Base-by-base conservation (phyloP, 2,113 vertebrate genomes). In the Mesocricetus auratus region DNA sequence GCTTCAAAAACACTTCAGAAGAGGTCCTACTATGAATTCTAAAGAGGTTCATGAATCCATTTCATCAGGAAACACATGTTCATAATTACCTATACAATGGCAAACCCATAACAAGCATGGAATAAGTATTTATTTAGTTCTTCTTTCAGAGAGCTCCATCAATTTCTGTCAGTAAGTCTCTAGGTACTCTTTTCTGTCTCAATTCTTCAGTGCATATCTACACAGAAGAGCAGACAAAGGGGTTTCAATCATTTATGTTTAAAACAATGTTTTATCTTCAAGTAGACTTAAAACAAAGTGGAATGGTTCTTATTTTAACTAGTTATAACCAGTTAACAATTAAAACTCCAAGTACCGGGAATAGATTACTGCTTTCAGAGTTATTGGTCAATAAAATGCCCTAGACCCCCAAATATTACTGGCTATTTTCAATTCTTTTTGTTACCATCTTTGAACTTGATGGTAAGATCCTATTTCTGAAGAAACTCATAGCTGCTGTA, bases 31-130 rank as follows among this genome's bases (percentile, higher is more conserved):
- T 66, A 93, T 66, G 9, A 64, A 68, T 42, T 60, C 21, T 58
- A 15, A 53, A 39, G 17, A 79, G 1, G 2, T 17, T 0, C 9
- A 2, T 42, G 53, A 90, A 4, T 62, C 1, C 7, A 22, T 17
- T 42, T 19, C 10, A 7, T 31, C 11, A 42, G 1, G 7, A 50
- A 78, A 4, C 13, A 50, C 3, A 45, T 39, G 26, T 39, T 22
- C 39, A 82, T 50, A 17, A 33, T 36, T 29, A 62, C 45, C 5
- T 56, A 77, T 42, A 60, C 12, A 86, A 26, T 11, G 0, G 22
- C 26, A 58, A 53, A 64, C 2, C 58, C 33, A 12, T 3, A 62
- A 11, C 8, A 13, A 10, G 3, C 1, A 1, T 58, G 47, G 7
- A 31, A 2, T 22, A 62, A 53, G 13, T 22, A 9, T 5, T 53